A percentile compares a stretch with the other conserved stretches of the same genome.
Evolutionary conservation across 2,113 vertebrate genomes (phyloP).

Genomic region (Myiagra hebetior): DNA sequence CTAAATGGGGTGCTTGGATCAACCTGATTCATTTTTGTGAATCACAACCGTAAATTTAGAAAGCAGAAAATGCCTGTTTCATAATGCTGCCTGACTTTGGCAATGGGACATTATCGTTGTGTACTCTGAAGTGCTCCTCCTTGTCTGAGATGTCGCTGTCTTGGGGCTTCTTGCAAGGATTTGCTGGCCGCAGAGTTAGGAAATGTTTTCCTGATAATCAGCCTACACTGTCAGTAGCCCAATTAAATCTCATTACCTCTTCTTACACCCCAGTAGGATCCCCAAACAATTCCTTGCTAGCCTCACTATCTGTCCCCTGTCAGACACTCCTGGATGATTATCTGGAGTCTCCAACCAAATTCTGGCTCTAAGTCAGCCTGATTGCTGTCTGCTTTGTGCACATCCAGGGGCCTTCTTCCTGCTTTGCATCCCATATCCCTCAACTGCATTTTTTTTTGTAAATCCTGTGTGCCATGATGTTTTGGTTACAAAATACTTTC

Average conservation of each 20-base stretch:
- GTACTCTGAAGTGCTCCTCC: not conserved
- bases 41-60: not conserved
- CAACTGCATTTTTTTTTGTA: not conserved
- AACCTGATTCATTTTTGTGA: not conserved
- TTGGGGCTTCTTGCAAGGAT: not conserved
- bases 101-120: not conserved
- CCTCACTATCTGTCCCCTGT: not conserved
- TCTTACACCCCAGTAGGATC: not conserved
- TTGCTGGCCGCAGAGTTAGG: not conserved
- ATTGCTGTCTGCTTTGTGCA: not conserved
- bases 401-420: not conserved
- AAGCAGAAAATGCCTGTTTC: not conserved
- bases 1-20: not conserved
- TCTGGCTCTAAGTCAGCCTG: not conserved
- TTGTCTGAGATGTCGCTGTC: accelerated
- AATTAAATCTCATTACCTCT: constrained; percentile 13
- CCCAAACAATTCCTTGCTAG: constrained; percentile 1
- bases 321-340: constrained; percentile 6
- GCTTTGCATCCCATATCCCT: not conserved
- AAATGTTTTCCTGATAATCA: not conserved
- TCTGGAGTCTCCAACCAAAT: not conserved
- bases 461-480: not conserved
- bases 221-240: not conserved
- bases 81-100: not conserved
- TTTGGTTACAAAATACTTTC: constrained; percentile 19